Base-by-base conservation (phyloP, 2,113 vertebrate genomes). In the Siniperca knerii region DNA sequence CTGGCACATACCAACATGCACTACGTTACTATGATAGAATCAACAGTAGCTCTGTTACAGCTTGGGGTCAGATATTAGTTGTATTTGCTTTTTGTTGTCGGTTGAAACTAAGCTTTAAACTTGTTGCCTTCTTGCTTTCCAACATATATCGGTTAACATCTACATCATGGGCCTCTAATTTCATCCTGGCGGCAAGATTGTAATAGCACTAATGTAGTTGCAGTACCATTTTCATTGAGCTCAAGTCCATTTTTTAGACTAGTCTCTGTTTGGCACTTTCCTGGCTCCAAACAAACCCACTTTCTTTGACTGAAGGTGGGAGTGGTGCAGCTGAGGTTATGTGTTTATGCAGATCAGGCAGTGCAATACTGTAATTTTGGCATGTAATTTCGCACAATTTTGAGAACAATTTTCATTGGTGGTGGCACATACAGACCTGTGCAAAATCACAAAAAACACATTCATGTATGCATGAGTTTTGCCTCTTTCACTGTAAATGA, bases 101-200 rank as follows among this genome's bases (percentile, higher is more conserved):
- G 71, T 88, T 85, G 57, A 91, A 90, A 91, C 78, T 86, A 90
- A 93, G 93, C 90, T 93, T 93, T 94, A 93, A 94, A 92, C 81
- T 66, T 58, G 58, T 82, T 79, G 75, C 80, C 78, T 84, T 52
- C 52, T 89, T 61, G 50, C 75, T 86, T 73, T 70, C 57, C 55
- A 72, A 35, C 77, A 42, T 64, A 21, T 60, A 74, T 70, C 5
- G 2, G n/a, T 74, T 73, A 68, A 72, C 66, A 67, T 79, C 77
- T 13, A 48, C 15, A 66, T 81, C 57, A 58, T 58, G 71, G 67
- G 89, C 87, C 77, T 93, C 81, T 89, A 89, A 90, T 89, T 86
- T 87, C 71, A 84, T 29, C 18, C 75, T 77, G 86, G 86, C 33
- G 42, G 82, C 46, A 81, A 65, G 71, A 81, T 69, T n/a, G 72